Evolutionary conservation across 2,797 vertebrate species (phyloP).

Genomic region (Eidolon dupreanum): DNA sequence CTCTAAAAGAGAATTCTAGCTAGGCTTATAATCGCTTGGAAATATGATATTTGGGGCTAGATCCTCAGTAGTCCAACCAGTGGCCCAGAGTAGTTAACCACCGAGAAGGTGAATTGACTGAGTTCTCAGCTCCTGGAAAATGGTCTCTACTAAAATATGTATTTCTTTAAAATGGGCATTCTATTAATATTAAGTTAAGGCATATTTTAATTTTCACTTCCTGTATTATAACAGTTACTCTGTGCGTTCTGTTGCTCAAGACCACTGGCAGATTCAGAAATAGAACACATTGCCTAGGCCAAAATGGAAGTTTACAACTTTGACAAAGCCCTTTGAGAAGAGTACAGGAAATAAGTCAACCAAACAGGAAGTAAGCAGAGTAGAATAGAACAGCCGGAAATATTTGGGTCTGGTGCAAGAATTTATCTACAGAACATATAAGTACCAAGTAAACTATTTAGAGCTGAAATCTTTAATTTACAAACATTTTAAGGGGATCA

Average conservation of each 20-base stretch:
- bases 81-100: not conserved
- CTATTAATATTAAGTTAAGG: constrained; percentile 30
- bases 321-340: constrained; percentile 50
- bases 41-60: not conserved
- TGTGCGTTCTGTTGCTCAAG: constrained; percentile 46
- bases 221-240: constrained; percentile 38
- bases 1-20: not conserved
- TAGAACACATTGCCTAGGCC: constrained; percentile 12
- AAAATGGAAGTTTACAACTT: constrained; percentile 54
- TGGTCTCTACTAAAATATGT: not conserved
- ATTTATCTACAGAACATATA: constrained; percentile 38
- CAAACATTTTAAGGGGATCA: not conserved
- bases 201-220: constrained; percentile 69
- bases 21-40: not conserved
- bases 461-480: constrained; percentile 34
- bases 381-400: constrained; percentile 56
- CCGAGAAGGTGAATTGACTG: not conserved
- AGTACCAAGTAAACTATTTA: constrained; percentile 40
- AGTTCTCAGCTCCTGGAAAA: not conserved
- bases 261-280: constrained; percentile 61
- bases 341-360: constrained; percentile 72
- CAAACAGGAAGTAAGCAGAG: constrained; percentile 75
- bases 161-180: constrained; percentile 18
- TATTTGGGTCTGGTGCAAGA: not conserved
- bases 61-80: not conserved